Conservation (phyloP, 2,797 vertebrate species). For the Anguilla pacifica region DNA sequence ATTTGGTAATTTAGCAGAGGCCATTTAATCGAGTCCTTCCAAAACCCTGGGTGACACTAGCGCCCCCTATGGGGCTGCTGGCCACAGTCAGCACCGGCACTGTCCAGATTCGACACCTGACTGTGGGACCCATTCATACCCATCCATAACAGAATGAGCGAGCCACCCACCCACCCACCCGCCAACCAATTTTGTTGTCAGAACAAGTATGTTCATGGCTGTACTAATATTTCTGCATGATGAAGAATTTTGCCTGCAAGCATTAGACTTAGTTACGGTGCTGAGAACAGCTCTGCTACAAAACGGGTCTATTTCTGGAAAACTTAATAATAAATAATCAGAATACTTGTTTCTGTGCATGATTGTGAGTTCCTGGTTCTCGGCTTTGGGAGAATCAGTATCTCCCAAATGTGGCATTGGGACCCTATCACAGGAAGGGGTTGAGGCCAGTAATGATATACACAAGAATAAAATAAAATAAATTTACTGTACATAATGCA, state of each 20-base stretch:
- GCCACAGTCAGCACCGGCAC: not conserved
- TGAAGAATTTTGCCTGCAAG: not conserved
- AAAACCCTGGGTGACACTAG: not conserved
- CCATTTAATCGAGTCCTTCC: not conserved
- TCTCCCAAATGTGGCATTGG: not conserved
- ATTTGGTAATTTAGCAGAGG: not conserved
- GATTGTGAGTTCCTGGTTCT: no score
- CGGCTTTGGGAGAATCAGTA: not conserved
- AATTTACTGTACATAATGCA: not conserved
- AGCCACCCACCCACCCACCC: not conserved
- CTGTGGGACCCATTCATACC: not conserved
- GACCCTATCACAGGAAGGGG: not conserved
- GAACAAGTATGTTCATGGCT: not conserved
- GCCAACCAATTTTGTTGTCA: not conserved
- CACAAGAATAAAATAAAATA: not conserved
- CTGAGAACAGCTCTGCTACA: not conserved
- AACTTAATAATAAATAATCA: not conserved
- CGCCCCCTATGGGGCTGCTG: not conserved
- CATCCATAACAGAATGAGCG: not conserved
- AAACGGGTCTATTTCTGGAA: not conserved
- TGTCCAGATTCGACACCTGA: not conserved
- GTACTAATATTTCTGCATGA: not conserved
- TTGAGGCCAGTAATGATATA: not conserved
- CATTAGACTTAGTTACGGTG: not conserved
- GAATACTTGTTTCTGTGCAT: not conserved